Percentiles rank a stretch among this genome's conserved stretches.
phyloP scores from a whole-genome alignment of 1,140 invertebrate species.

The Agrypnia vestita region DNA sequence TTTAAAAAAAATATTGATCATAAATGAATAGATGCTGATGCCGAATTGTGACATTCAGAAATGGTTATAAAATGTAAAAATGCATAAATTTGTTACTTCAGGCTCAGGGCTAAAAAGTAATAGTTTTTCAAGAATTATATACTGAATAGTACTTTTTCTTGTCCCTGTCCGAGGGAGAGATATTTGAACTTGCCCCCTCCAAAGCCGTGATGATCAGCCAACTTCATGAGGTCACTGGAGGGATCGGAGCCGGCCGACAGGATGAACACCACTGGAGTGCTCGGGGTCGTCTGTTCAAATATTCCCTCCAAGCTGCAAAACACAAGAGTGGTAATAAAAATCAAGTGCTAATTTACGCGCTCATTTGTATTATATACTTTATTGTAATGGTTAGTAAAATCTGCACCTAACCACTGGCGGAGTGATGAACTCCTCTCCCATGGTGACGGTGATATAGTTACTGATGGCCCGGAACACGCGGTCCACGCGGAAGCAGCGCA shows the following conservation, averaged over 20 bases:
- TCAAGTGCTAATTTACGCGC: background rate
- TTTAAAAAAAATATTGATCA: too few relatives aligned
- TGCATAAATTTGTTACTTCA: too few relatives aligned
- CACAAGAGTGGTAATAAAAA: background rate
- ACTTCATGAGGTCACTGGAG: slow-evolving; percentile 89
- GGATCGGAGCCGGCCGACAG: slow-evolving; percentile 92
- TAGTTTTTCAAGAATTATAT: background rate
- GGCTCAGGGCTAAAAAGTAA: too few relatives aligned
- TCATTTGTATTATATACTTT: too few relatives aligned
- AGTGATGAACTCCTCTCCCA: slow-evolving; percentile 90
- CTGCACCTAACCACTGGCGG: slow-evolving; percentile 82
- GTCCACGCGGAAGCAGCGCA: slow-evolving; percentile 90
- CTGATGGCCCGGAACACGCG: slow-evolving; percentile 86
- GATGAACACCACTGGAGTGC: slow-evolving; percentile 89
- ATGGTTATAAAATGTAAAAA: too few relatives aligned
- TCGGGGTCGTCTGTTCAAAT: slow-evolving; percentile 85
- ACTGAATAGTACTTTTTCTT: slow-evolving; percentile 77
- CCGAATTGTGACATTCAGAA: too few relatives aligned
- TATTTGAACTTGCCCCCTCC: slow-evolving; percentile 84
- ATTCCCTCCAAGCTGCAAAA: slow-evolving; percentile 82
- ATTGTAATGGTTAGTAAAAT: background rate
- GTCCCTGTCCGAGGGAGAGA: slow-evolving; percentile 91
- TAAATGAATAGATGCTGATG: too few relatives aligned
- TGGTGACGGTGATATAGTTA: slow-evolving; percentile 84
- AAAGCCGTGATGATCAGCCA: slow-evolving; percentile 82